phyloP scores from a whole-genome alignment of 2,888 invertebrate genomes.

The Ephialtes manifestator region DNA sequence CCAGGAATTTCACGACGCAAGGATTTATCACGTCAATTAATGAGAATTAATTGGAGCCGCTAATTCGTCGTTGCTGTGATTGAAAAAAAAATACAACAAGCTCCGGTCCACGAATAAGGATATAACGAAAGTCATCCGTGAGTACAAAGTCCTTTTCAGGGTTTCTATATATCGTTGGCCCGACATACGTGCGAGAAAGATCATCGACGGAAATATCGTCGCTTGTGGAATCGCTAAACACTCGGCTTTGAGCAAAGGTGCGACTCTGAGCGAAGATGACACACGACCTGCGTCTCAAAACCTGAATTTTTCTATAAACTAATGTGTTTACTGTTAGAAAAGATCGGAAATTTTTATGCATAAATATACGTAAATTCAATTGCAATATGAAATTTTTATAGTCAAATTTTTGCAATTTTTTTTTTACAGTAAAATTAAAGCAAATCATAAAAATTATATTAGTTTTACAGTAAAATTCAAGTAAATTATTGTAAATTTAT shows the following conservation, averaged over 20 bases:
- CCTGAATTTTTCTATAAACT: not conserved
- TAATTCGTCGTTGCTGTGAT: not conserved
- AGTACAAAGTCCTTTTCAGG: constrained; percentile 62
- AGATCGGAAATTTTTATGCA: too few relatives aligned
- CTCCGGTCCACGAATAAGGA: not conserved
- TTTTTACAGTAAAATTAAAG: too few relatives aligned
- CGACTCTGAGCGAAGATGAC: not conserved
- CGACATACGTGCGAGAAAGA: constrained; percentile 29
- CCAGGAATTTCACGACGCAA: not conserved
- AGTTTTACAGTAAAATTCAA: too few relatives aligned
- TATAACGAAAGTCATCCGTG: constrained; percentile 9
- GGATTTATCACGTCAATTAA: constrained; percentile 14
- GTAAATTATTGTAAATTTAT: too few relatives aligned
- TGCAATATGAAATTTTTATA: too few relatives aligned
- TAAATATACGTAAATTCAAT: too few relatives aligned
- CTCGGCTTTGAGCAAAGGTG: not conserved
- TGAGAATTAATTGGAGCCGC: not conserved
- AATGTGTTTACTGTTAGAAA: not conserved
- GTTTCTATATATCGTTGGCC: constrained; percentile 35
- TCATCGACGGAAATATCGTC: constrained; percentile 63
- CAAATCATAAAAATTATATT: too few relatives aligned
- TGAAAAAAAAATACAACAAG: not conserved
- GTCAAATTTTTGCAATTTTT: too few relatives aligned
- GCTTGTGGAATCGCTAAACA: constrained; percentile 23
- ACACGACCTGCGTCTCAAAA: constrained; percentile 11